Conservation (phyloP, 2,113 vertebrate species). For the Macroglossus sobrinus region DNA sequence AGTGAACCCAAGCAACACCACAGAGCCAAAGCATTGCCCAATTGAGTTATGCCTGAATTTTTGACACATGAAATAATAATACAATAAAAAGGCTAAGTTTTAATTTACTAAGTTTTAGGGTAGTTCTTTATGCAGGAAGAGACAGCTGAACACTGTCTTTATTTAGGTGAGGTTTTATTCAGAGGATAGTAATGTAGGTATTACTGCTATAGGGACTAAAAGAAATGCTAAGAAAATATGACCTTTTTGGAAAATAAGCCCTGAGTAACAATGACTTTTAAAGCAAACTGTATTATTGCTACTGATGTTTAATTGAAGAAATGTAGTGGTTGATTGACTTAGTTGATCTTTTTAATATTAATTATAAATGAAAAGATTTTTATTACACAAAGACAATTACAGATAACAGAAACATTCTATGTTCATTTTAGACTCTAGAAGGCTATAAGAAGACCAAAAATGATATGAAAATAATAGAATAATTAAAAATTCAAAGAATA, state of each 20-base stretch:
- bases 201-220: background rate
- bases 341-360: background rate
- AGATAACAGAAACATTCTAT: background rate
- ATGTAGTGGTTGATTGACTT: background rate
- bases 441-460: constrained; percentile 24
- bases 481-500: constrained; percentile 40
- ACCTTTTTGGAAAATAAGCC: background rate
- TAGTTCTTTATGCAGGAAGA: background rate
- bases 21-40: background rate
- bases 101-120: background rate
- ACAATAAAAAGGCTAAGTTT: background rate
- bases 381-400: background rate
- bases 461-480: constrained; percentile 44
- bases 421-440: background rate
- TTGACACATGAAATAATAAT: background rate
- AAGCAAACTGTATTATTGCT: background rate
- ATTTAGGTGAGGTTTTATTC: background rate
- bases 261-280: background rate
- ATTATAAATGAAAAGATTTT: background rate
- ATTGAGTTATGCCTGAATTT: background rate
- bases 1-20: background rate
- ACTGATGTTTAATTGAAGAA: background rate
- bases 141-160: background rate
- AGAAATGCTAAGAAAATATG: background rate
- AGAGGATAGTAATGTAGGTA: background rate